A percentile compares a stretch with the other conserved stretches of the same genome.
phyloP scores from a whole-genome alignment of 35 echinoderm and acorn worm species.

The Hemicentrotus pulcherrimus region DNA sequence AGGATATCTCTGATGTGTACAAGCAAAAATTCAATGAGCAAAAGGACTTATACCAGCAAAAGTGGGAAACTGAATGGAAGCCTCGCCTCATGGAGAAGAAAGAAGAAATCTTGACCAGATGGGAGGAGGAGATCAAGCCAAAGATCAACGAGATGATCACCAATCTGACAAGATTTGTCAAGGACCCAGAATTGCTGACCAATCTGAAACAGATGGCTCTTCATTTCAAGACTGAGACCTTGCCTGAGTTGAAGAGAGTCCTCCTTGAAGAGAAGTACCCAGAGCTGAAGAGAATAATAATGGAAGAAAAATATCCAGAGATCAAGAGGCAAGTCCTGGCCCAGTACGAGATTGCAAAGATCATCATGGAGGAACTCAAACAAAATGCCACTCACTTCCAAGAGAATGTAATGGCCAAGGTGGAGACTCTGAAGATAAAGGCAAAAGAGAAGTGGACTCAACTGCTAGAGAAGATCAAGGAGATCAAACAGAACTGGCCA shows the following conservation, averaged over 20 bases:
- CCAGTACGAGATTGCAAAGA: conserved; percentile 47
- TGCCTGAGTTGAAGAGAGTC: conserved; percentile 14
- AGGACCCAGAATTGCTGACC: conserved; percentile 3
- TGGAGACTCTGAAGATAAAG: conserved; percentile 30
- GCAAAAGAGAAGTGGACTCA: conserved; percentile 13
- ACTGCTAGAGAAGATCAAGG: conserved; percentile 33
- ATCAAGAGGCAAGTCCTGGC: conserved; percentile 33
- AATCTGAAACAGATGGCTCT: conserved; percentile 20
- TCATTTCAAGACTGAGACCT: neutral
- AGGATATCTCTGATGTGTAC: conserved; percentile 48
- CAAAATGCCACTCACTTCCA: conserved; percentile 45
- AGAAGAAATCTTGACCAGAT: neutral
- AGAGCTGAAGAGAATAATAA: conserved; percentile 3
- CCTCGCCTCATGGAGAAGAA: conserved; percentile 9
- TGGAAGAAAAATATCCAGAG: conserved; percentile 50
- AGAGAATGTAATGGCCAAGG: neutral
- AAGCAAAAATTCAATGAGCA: conserved; percentile 28
- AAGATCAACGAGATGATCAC: neutral
- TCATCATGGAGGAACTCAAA: conserved; percentile 46
- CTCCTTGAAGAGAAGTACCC: conserved; percentile 47
- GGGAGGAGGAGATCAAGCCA: conserved; percentile 21
- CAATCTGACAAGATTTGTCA: neutral
- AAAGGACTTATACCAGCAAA: conserved; percentile 10
- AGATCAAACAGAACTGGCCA: conserved; percentile 23
- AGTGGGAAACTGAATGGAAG: conserved; percentile 6